phyloP scores from a whole-genome alignment of 2,888 invertebrate genomes.

The Drosophila infuscata region DNA sequence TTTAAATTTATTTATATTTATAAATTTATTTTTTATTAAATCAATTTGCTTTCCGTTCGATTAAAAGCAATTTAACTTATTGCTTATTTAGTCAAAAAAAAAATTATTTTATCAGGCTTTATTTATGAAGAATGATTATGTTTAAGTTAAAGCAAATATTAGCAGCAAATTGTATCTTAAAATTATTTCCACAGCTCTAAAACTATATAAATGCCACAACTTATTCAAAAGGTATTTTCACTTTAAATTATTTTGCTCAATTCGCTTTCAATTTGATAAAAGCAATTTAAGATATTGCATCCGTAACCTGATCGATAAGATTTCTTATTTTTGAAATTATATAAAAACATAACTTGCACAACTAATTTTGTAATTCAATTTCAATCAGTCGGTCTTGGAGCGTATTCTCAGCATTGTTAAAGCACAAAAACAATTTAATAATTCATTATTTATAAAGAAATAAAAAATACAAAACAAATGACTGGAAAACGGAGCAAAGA shows the following conservation, averaged over 20 bases:
- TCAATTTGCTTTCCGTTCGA: background rate
- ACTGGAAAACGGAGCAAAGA: slow-evolving; percentile 38
- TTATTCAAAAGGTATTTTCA: background rate
- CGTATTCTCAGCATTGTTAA: slow-evolving; percentile 33
- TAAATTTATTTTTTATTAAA: background rate
- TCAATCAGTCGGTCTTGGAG: slow-evolving; percentile 23
- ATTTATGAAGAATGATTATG: no score
- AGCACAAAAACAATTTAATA: slow-evolving; percentile 16
- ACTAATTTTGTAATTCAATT: slow-evolving; percentile 11
- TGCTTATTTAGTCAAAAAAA: no score
- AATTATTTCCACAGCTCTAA: background rate
- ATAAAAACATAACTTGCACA: background rate
- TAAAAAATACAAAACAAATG: slow-evolving; percentile 14
- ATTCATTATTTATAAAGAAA: slow-evolving; percentile 14
- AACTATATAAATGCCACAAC: background rate
- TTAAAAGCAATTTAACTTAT: background rate
- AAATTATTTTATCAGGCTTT: no score
- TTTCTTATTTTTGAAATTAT: background rate
- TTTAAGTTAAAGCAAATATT: background rate
- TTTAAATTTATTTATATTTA: background rate
- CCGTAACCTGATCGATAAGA: background rate
- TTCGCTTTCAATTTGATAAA: background rate
- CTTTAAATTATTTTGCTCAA: background rate
- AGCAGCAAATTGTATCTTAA: background rate
- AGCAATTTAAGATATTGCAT: background rate